A percentile compares a stretch with the other conserved stretches of the same genome.
Conservation (phyloP, 2,113 vertebrate genomes). For the Lates calcarifer region DNA sequence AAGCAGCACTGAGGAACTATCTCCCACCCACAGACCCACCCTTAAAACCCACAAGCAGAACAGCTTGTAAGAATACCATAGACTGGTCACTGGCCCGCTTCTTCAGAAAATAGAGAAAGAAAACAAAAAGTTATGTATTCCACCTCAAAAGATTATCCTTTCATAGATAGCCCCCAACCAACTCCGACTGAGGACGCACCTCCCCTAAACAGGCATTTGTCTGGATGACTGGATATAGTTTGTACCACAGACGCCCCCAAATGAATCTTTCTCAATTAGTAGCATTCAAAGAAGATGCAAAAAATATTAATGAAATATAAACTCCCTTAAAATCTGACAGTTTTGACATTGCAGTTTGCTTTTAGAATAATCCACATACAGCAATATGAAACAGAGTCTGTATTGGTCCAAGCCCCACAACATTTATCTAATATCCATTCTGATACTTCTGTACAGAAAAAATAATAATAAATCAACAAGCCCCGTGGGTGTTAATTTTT, state of each 20-base stretch:
- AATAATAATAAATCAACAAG: constrained; percentile 22
- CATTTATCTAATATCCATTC: constrained; percentile 71
- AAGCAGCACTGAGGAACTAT: constrained; percentile 12
- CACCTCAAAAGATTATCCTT: constrained; percentile 35
- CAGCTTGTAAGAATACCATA: constrained; percentile 2
- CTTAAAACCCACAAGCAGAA: constrained; percentile 42
- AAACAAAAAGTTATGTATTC: constrained; percentile 23
- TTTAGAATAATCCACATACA: constrained; percentile 58
- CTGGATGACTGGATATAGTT: constrained; percentile 40
- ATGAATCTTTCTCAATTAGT: constrained; percentile 33
- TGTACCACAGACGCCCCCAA: constrained; percentile 32
- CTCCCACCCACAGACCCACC: constrained; percentile 21
- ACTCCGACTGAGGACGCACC: constrained; percentile 5
- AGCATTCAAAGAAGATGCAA: constrained; percentile 41
- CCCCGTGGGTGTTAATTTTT: constrained; percentile 57
- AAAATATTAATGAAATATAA: constrained; percentile 53
- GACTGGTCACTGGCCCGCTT: constrained; percentile 38
- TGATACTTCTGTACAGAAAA: constrained; percentile 71
- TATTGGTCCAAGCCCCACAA: constrained; percentile 69
- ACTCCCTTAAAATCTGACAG: constrained; percentile 53
- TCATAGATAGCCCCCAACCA: constrained; percentile 1
- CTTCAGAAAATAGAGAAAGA: background rate
- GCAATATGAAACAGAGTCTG: constrained; percentile 65
- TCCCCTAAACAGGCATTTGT: constrained; percentile 27
- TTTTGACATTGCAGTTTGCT: constrained; percentile 53